Conservation (phyloP, 2,888 invertebrate genomes). For the Brachypterus glaber region DNA sequence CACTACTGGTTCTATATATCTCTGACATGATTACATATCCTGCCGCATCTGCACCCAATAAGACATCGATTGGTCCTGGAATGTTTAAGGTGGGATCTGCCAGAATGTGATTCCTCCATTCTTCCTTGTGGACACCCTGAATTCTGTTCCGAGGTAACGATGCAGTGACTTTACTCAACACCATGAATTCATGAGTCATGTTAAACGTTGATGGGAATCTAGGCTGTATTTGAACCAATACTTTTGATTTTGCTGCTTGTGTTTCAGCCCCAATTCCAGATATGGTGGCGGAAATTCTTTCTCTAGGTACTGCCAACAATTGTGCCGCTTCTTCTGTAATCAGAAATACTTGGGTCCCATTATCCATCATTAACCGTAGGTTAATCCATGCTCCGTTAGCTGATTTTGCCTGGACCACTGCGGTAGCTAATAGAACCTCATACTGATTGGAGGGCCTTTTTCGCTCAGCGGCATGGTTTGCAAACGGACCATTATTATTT, state of each 20-base stretch:
- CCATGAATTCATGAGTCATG: not conserved
- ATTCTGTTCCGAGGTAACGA: not conserved
- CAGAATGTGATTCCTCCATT: slow-evolving; percentile 6
- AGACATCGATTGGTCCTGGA: slow-evolving; percentile 11
- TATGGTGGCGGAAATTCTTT: not conserved
- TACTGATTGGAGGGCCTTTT: too few relatives aligned
- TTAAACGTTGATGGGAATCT: not conserved
- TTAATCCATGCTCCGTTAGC: not conserved
- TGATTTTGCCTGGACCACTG: too few relatives aligned
- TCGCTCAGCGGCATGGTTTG: too few relatives aligned
- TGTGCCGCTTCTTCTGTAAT: too few relatives aligned
- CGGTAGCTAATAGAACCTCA: slow-evolving; percentile 4
- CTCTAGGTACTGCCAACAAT: too few relatives aligned
- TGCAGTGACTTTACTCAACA: not conserved
- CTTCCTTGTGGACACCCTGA: not conserved
- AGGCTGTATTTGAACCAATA: not conserved
- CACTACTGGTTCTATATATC: too few relatives aligned
- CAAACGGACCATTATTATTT: too few relatives aligned
- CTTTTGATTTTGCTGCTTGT: not conserved
- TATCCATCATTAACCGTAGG: slow-evolving; percentile 9
- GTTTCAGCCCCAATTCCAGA: not conserved
- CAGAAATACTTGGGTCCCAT: slow-evolving; percentile 12
- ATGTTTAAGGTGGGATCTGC: slow-evolving; percentile 12
- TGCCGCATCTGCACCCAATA: too few relatives aligned
- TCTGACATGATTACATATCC: too few relatives aligned